Conservation (phyloP, 2,797 vertebrate species). For the Rhabdomys pumilio region DNA sequence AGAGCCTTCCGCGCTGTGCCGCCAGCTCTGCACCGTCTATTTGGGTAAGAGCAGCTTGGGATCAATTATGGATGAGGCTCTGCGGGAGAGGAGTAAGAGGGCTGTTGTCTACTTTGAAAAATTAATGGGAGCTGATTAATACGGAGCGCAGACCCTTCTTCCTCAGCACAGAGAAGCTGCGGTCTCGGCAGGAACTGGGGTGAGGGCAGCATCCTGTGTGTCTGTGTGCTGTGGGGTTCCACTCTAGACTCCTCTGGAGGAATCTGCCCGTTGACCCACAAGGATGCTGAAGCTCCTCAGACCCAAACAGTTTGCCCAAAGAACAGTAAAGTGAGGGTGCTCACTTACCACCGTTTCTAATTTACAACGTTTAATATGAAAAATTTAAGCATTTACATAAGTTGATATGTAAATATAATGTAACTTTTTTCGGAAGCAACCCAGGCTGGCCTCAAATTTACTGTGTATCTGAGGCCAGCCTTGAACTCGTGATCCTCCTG, state of each 20-base stretch:
- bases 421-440: neutral
- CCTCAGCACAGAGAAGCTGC: conserved; percentile 5
- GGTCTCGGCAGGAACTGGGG: neutral
- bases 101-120: conserved; percentile 84
- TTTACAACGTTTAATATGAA: neutral
- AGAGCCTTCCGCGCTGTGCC: conserved; percentile 40
- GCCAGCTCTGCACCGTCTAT: conserved; percentile 24
- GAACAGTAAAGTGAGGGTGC: neutral
- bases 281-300: neutral
- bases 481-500: neutral
- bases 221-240: neutral
- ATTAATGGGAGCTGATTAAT: conserved; percentile 85
- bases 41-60: conserved; percentile 79
- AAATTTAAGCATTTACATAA: conserved; percentile 20
- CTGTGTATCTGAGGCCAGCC: neutral
- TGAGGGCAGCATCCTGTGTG: rapidly evolving
- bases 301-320: conserved; percentile 31
- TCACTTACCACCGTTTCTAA: neutral
- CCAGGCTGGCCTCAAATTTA: neutral
- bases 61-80: conserved; percentile 85
- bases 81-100: conserved; percentile 78
- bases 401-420: neutral
- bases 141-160: conserved; percentile 48
- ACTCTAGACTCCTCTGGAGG: neutral
- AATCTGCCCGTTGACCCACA: neutral